phyloP scores from a whole-genome alignment of 2,113 vertebrate genomes.

The Plecotus auritus region DNA sequence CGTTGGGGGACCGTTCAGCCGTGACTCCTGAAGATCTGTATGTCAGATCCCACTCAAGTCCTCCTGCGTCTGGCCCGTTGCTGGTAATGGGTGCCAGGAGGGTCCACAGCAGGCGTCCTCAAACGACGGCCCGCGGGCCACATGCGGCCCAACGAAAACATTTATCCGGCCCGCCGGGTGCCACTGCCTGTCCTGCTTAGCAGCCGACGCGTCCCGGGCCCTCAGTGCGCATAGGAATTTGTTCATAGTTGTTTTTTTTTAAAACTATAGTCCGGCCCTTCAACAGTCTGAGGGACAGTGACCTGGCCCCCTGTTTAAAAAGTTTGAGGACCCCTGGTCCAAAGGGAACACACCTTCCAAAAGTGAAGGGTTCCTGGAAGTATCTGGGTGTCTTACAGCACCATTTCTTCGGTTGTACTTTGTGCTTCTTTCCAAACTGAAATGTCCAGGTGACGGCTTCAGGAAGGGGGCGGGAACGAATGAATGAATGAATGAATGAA shows the following conservation, averaged over 20 bases:
- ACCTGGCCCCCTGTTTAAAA: too few relatives aligned
- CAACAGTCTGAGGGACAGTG: too few relatives aligned
- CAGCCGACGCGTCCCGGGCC: too few relatives aligned
- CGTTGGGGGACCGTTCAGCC: conserved; percentile 23
- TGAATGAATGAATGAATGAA: neutral
- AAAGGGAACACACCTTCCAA: neutral
- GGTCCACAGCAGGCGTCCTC: too few relatives aligned
- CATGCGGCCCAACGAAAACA: too few relatives aligned
- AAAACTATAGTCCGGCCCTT: too few relatives aligned
- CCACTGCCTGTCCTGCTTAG: too few relatives aligned
- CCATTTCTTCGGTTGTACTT: conserved; percentile 42
- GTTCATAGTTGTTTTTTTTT: too few relatives aligned
- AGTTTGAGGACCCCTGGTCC: too few relatives aligned
- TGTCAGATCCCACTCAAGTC: neutral
- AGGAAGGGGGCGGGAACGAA: neutral
- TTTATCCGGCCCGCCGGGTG: too few relatives aligned
- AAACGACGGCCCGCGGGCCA: too few relatives aligned
- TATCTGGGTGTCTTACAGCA: conserved; percentile 51
- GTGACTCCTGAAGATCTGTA: conserved; percentile 20
- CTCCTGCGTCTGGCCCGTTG: neutral
- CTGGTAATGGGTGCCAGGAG: conserved; percentile 56
- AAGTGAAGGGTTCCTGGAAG: neutral
- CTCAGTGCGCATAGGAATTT: too few relatives aligned
- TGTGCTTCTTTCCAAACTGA: conserved; percentile 56
- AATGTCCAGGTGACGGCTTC: conserved; percentile 44